Evolutionary conservation across 2,797 vertebrate genomes (phyloP).

Genomic region (Nannoperca australis): DNA sequence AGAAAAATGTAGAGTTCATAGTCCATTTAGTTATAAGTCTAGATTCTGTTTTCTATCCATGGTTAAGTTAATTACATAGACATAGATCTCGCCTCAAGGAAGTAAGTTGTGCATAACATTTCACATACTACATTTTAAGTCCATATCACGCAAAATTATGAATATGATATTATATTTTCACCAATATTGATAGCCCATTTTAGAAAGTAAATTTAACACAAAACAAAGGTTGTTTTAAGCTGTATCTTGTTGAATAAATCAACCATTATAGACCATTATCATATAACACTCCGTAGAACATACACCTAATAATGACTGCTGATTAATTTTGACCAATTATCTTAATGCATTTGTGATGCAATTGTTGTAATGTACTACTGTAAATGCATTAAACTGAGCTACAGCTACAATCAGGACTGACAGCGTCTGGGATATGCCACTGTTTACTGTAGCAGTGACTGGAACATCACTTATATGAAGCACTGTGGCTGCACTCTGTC

Average conservation of each 20-base stretch:
- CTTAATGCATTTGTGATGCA: conserved; percentile 20
- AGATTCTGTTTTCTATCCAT: not conserved
- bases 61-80: not conserved
- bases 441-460: conserved; percentile 44
- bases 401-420: conserved; percentile 14
- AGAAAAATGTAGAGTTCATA: not conserved
- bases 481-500: conserved; percentile 44
- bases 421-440: conserved; percentile 17
- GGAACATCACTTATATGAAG: conserved; percentile 44
- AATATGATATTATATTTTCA: too few relatives aligned
- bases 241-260: conserved; percentile 9
- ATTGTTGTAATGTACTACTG: not conserved
- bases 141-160: not conserved
- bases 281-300: conserved; percentile 3
- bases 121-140: not conserved
- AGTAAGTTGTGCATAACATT: not conserved
- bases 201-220: not conserved
- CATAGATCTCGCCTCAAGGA: not conserved
- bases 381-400: conserved; percentile 25
- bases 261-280: conserved; percentile 9
- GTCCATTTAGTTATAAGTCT: not conserved
- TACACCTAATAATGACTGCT: not conserved
- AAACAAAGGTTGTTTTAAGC: not conserved
- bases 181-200: not conserved
- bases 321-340: conserved; percentile 21